Base-by-base conservation (phyloP, 2,113 vertebrate species). In the Oenanthe melanoleuca region DNA sequence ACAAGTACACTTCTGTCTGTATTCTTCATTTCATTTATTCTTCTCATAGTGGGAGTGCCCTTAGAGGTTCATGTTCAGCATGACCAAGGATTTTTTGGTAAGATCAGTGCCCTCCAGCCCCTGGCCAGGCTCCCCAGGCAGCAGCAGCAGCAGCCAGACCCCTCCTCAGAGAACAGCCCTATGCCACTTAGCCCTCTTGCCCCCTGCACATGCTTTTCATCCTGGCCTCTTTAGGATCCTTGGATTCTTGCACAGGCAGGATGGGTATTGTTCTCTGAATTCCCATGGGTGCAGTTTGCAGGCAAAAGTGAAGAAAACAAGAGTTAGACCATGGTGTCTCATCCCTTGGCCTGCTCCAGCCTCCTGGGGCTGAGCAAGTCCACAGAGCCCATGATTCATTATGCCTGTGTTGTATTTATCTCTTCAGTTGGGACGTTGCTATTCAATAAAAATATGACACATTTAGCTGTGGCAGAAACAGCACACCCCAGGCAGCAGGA, bases 191-290 rank as follows among this genome's bases (percentile, higher is more conserved):
- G 24, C 11, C 18, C 34, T 24, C 70, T 74, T 23, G 25, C 29
- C 42, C 44, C 42, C 47, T 6, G 0, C 33, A 44, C 21, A 2
- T 2, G 3, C 47, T 81, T 65, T 73, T 90, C 23, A 45, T 88
- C 64, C 77, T 2, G 6, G 34, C 77, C 31, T 1, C 0, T 63
- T 86, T 17, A 33, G 87, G 25, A 89, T 91, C 42, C 47, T 42
- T 49, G 47, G 52, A 70, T 91, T 93, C 84, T 53, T 42, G 37
- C 24, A 2, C 31, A 78, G 80, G 69, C 95, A 94, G 65, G 94
- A 92, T 86, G 82, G 83, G 42, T 90, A 89, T 90, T 92, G 86
- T 61, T 92, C 70, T 31, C 59, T 37, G 57, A 70, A 86, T 74
- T 91, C 71, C 72, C 7, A 0, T 52, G 80, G 67, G 67, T 71